Conservation (phyloP, 2,113 vertebrate species). For the Muntiacus muntjak region DNA sequence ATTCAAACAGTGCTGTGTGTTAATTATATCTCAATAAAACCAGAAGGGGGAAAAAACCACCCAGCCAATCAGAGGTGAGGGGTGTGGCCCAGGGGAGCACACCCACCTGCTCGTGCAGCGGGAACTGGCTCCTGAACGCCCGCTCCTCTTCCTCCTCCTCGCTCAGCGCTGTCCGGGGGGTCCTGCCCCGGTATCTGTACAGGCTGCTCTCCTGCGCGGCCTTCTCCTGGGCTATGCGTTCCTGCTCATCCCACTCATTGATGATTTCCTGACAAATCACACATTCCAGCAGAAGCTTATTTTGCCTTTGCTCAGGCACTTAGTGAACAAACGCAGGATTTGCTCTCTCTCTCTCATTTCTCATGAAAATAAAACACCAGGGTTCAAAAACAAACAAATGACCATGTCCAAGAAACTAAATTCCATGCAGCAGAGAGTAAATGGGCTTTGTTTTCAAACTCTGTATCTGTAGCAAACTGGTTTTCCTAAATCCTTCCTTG, state of each 20-base stretch:
- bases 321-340: background rate
- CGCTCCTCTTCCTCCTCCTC: slow-evolving; percentile 92
- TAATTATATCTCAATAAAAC: background rate
- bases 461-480: background rate
- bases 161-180: slow-evolving; percentile 80
- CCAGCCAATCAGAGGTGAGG: background rate
- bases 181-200: slow-evolving; percentile 86
- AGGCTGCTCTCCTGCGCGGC: slow-evolving; percentile 87
- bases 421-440: background rate
- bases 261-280: slow-evolving; percentile 82
- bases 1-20: background rate
- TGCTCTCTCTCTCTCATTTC: background rate
- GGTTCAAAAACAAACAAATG: slow-evolving; percentile 15
- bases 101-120: slow-evolving; percentile 87
- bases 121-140: slow-evolving; percentile 90
- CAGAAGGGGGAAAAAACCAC: background rate
- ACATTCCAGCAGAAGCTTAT: slow-evolving; percentile 47
- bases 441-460: background rate
- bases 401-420: background rate
- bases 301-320: background rate
- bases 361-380: background rate
- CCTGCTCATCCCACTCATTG: slow-evolving; percentile 96
- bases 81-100: background rate
- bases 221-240: slow-evolving; percentile 81
- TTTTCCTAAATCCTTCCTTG: background rate